phyloP scores from a whole-genome alignment of 2,888 invertebrate genomes.

The Thymelicus acteon region DNA sequence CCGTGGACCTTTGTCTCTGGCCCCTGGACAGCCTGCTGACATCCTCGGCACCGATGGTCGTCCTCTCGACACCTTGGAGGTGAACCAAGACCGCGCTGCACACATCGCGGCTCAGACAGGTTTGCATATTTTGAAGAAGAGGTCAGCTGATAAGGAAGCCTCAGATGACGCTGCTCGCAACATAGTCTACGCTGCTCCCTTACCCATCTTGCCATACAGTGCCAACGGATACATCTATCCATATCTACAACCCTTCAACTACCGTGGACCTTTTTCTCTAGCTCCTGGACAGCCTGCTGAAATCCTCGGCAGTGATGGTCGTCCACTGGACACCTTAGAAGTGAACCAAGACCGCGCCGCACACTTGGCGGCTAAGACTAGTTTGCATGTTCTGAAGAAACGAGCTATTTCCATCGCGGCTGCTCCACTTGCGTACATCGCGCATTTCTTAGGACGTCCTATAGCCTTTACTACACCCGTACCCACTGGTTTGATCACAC shows the following conservation, averaged over 20 bases:
- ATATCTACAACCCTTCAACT: constrained; percentile 57
- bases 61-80: constrained; percentile 75
- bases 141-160: constrained; percentile 34
- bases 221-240: no score
- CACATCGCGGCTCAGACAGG: constrained; percentile 70
- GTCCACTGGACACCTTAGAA: constrained; percentile 75
- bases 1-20: constrained; percentile 72
- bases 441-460: background rate
- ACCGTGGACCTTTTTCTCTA: constrained; percentile 72
- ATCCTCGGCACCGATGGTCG: constrained; percentile 73
- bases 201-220: no score
- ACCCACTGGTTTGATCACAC: background rate
- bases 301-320: constrained; percentile 71
- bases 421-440: constrained; percentile 1
- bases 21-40: constrained; percentile 74
- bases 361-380: constrained; percentile 71
- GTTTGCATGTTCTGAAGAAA: constrained; percentile 65
- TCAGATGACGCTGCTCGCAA: no score
- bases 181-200: no score
- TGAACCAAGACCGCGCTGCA: constrained; percentile 74
- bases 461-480: background rate
- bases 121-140: constrained; percentile 59
- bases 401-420: constrained; percentile 41
- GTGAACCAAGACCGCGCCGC: constrained; percentile 77
- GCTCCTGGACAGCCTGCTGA: constrained; percentile 77